Percentiles rank a stretch among this genome's conserved stretches.
phyloP scores from a whole-genome alignment of 2,888 invertebrate species.

The Sinopyrophorus schimmeli region DNA sequence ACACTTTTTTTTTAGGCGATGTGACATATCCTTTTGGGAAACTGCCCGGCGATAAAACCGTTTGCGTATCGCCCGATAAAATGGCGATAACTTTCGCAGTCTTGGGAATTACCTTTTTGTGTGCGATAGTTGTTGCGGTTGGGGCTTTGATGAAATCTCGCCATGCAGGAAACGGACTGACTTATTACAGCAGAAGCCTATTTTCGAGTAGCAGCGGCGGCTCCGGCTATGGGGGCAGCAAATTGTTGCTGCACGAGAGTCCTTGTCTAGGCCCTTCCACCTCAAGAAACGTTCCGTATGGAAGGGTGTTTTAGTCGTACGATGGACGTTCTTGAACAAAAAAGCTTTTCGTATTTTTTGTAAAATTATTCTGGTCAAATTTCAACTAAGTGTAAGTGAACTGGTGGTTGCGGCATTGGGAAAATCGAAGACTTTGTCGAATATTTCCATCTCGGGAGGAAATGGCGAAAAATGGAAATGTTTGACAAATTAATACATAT shows the following conservation, averaged over 20 bases:
- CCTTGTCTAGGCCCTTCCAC: slow-evolving; percentile 61
- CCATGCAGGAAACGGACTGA: slow-evolving; percentile 58
- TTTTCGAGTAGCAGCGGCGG: slow-evolving; percentile 65
- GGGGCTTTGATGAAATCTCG: slow-evolving; percentile 67
- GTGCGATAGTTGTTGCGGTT: slow-evolving; percentile 71
- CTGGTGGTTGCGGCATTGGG: no score
- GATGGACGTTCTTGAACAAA: no score
- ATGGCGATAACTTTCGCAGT: slow-evolving; percentile 76
- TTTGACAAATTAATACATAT: no score
- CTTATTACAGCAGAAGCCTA: slow-evolving; percentile 65
- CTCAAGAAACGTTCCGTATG: slow-evolving; percentile 30
- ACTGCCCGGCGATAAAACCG: slow-evolving; percentile 63
- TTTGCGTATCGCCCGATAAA: slow-evolving; percentile 76
- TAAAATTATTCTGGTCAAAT: no score
- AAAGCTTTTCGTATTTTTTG: no score
- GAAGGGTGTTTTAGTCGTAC: slow-evolving; percentile 32
- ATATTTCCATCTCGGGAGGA: no score
- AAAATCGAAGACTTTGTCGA: no score
- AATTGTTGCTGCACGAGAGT: slow-evolving; percentile 63
- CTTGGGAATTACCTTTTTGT: slow-evolving; percentile 70
- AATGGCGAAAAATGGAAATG: no score
- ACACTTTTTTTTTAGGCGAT: no score
- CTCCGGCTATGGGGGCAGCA: slow-evolving; percentile 64
- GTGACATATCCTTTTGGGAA: slow-evolving; percentile 48
- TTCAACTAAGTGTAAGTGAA: no score